phyloP scores from a whole-genome alignment of 2,888 invertebrate species.

The Oscheius sp. region DNA sequence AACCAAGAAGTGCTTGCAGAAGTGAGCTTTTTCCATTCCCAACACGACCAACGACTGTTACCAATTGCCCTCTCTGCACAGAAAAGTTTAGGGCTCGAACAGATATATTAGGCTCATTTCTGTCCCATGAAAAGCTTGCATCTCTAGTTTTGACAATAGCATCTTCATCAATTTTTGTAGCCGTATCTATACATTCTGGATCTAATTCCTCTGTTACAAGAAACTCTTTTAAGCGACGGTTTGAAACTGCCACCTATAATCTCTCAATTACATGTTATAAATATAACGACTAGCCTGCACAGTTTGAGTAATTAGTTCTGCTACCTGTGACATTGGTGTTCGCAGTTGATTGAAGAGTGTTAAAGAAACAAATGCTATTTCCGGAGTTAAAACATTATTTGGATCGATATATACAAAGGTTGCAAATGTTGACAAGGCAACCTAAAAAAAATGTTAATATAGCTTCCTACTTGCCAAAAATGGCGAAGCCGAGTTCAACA shows the following conservation, averaged over 20 bases:
- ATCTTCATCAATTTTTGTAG: slow-evolving; percentile 52
- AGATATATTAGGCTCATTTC: slow-evolving; percentile 34
- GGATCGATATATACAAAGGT: slow-evolving; percentile 64
- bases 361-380: slow-evolving; percentile 93
- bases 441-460: slow-evolving; percentile 33
- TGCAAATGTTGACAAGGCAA: slow-evolving; percentile 67
- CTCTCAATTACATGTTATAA: not conserved
- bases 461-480: slow-evolving; percentile 54
- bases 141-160: slow-evolving; percentile 56
- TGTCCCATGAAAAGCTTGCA: slow-evolving; percentile 61
- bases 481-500: slow-evolving; percentile 67
- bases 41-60: slow-evolving; percentile 66
- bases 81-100: slow-evolving; percentile 76
- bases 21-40: slow-evolving; percentile 73
- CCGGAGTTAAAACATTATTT: slow-evolving; percentile 64
- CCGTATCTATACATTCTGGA: slow-evolving; percentile 35
- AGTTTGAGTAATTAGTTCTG: slow-evolving; percentile 68
- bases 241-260: slow-evolving; percentile 62
- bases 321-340: slow-evolving; percentile 92
- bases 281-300: slow-evolving; percentile 42
- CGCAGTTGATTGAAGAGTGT: slow-evolving; percentile 96
- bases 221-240: slow-evolving; percentile 66
- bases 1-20: slow-evolving; percentile 77
- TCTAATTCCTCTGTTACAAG: slow-evolving; percentile 55
- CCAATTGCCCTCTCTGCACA: slow-evolving; percentile 55